phyloP scores from a whole-genome alignment of 2,888 invertebrate genomes.

The Bimastos eiseni region DNA sequence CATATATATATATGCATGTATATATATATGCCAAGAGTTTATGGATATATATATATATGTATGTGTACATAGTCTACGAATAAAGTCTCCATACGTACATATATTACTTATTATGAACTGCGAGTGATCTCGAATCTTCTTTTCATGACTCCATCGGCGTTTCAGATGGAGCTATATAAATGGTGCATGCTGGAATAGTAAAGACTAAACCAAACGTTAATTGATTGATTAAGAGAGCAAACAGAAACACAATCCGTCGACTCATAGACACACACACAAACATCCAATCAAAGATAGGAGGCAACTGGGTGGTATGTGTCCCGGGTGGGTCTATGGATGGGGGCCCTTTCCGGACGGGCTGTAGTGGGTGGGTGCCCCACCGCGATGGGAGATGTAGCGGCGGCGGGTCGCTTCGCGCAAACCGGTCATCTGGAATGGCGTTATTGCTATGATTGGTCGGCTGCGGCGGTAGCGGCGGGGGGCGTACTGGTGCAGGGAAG shows the following conservation, averaged over 20 bases:
- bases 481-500: not conserved
- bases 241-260: not conserved
- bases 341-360: not conserved
- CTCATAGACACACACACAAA: not conserved
- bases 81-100: not conserved
- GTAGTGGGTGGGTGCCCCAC: not conserved
- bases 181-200: not conserved
- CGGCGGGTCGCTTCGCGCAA: not conserved
- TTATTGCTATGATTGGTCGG: slow-evolving; percentile 19
- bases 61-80: no score
- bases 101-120: not conserved
- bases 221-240: not conserved
- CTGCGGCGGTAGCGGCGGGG: not conserved
- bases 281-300: not conserved
- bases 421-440: slow-evolving; percentile 2
- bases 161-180: not conserved
- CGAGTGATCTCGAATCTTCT: not conserved
- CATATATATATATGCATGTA: no score
- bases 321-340: not conserved
- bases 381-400: not conserved
- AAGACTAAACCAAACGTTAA: not conserved
- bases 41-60: not conserved
- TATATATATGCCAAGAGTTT: not conserved
- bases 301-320: not conserved
- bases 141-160: not conserved